Evolutionary conservation across 2,888 invertebrate genomes (phyloP).

Genomic region (Therioaphis trifolii): DNA sequence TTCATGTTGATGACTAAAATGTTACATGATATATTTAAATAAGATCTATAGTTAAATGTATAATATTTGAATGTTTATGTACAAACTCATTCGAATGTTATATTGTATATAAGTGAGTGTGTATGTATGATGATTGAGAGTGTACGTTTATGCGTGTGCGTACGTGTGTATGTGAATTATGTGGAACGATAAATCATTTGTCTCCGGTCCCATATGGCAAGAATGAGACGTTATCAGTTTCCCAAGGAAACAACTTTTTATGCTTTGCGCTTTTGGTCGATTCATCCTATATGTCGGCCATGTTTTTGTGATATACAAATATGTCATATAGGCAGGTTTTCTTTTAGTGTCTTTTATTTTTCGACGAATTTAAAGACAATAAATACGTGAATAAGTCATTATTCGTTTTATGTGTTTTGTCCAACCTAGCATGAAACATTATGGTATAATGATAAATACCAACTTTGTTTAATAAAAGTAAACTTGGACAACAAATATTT

Average conservation of each 20-base stretch:
- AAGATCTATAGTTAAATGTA: background rate
- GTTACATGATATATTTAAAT: background rate
- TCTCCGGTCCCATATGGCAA: constrained; percentile 7
- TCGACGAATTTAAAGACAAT: background rate
- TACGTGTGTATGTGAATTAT: background rate
- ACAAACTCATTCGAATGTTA: background rate
- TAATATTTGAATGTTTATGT: background rate
- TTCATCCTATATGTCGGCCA: background rate
- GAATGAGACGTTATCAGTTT: constrained; percentile 28
- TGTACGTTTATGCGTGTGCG: background rate
- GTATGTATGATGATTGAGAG: too few relatives aligned
- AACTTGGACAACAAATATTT: too few relatives aligned
- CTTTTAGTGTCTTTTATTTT: background rate
- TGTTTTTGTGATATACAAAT: constrained; percentile 14
- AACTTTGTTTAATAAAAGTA: background rate
- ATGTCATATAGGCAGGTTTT: constrained; percentile 11
- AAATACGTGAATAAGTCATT: background rate
- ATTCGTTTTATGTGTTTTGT: background rate
- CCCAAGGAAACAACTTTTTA: constrained; percentile 23
- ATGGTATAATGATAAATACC: background rate
- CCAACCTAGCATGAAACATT: background rate
- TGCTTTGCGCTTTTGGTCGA: background rate
- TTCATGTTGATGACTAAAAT: background rate
- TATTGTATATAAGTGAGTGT: background rate
- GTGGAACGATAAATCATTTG: constrained; percentile 45